Percentiles rank a stretch among this genome's conserved stretches.
phyloP scores from a whole-genome alignment of 2,797 vertebrate genomes.

The Acrossocheilus wenchowensis region DNA sequence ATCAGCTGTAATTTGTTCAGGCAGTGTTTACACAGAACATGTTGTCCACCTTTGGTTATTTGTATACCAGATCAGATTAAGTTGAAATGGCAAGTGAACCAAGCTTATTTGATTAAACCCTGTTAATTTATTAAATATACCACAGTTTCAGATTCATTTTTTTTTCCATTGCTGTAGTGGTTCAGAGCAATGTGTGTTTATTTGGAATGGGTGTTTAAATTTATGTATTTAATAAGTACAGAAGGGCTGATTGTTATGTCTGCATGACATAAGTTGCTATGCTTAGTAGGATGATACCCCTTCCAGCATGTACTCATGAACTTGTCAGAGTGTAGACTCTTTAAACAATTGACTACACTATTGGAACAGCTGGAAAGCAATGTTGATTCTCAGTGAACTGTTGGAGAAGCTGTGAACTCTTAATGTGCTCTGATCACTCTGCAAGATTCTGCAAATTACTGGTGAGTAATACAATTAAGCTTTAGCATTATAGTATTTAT shows the following conservation, averaged over 20 bases:
- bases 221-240: conserved; percentile 18
- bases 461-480: conserved; percentile 11
- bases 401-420: not conserved
- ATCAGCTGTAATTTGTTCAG: not conserved
- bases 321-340: not conserved
- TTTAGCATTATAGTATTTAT: not conserved
- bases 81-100: not conserved
- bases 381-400: not conserved
- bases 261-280: conserved; percentile 14
- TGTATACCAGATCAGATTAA: not conserved
- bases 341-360: conserved; percentile 8
- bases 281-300: not conserved
- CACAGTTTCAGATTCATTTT: not conserved
- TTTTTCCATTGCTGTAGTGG: not conserved
- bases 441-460: conserved; percentile 4
- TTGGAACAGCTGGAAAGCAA: not conserved
- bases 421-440: not conserved
- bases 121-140: not conserved
- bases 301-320: not conserved
- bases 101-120: conserved; percentile 29
- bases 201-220: conserved; percentile 5
- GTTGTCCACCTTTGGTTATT: not conserved
- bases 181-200: conserved; percentile 5
- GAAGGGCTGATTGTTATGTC: conserved; percentile 16
- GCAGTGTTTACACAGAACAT: not conserved